Evolutionary conservation across 2,113 vertebrate genomes (phyloP), one percentile per base, ranked within the genome.

Genomic region (Chelonoidis abingdonii): DNA sequence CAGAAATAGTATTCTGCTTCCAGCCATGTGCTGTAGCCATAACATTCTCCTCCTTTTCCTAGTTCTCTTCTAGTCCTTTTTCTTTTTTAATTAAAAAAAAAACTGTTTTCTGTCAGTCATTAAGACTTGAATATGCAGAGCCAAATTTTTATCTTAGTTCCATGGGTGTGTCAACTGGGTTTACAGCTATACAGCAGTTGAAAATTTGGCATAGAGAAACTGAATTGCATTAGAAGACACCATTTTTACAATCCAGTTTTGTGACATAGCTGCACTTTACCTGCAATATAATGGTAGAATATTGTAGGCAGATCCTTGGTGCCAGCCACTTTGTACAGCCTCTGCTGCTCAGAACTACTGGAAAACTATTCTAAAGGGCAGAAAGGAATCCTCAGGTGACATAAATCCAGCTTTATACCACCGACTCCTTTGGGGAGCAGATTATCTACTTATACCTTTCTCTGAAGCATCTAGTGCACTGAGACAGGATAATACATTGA

Each of bases 401-500:
- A 17, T 69, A 89, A 93, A 96, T 19, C 2, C 56, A 86, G 27
- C 1, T 87, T 96, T 96, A 93, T 11, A 87, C 69, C 94, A 54
- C 24, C n/a, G 59, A 13, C 16, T 25, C 1, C 94, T 96, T 24
- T 22, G 69, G 93, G 41, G 89, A 97, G 94, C 93, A 96, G 91
- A 93, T 69, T 6, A 31, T 79, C 47, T 89, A 59, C 3, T 44
- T 90, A n/a, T 12, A 69, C 91, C 2, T 19, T 87, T 5, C 49
- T 96, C 84, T 92, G 22, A 95, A 96, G 93, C 86, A 88, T 79
- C 89, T 92, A 47, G 17, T 86, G 47, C 81, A 89, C 82, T 57
- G 16, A 12, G 3, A 93, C 35, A 91, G 89, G 86, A 83, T 96
- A 96, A 84, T 80, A 87, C 84, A 93, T 92, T 87, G 52, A 83